Conservation (phyloP, 37 sponge, comb jelly and placozoan genomes). For the Tethya wilhelma region DNA sequence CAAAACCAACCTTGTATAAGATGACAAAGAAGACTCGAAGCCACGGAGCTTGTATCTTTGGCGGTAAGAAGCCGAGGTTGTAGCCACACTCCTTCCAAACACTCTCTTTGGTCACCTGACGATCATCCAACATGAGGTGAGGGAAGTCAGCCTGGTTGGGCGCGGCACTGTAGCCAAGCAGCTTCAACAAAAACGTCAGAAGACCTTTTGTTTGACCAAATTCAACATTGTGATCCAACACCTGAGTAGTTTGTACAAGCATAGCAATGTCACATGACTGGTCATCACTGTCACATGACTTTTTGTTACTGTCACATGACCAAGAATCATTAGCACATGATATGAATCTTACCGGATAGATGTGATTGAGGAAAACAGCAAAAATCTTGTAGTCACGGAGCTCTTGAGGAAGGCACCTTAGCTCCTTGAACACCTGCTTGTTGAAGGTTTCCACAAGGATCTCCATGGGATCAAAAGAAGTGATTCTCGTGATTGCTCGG, state of each 20-base stretch:
- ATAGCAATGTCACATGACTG: slow-evolving; percentile 4
- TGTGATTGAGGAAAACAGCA: slow-evolving; percentile 38
- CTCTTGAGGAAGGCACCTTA: slow-evolving; percentile 6
- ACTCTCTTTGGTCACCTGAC: neutral
- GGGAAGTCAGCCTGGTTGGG: slow-evolving; percentile 8
- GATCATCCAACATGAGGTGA: slow-evolving; percentile 2
- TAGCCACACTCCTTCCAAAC: neutral
- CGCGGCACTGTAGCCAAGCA: slow-evolving; percentile 33
- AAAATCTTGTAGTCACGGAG: slow-evolving; percentile 8
- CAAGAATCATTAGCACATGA: neutral
- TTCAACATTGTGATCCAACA: slow-evolving; percentile 43
- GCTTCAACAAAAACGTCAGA: slow-evolving; percentile 15
- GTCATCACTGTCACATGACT: neutral
- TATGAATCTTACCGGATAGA: slow-evolving; percentile 8
- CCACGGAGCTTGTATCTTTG: slow-evolving; percentile 49
- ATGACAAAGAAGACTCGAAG: slow-evolving; percentile 71
- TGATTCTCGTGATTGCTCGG: neutral
- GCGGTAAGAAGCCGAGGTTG: slow-evolving; percentile 19
- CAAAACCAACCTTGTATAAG: slow-evolving; percentile 63
- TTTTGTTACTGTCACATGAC: neutral
- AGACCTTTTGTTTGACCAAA: slow-evolving; percentile 35
- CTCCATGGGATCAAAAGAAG: too few relatives aligned
- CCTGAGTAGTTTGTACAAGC: neutral
- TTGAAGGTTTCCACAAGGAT: neutral
- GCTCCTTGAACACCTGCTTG: neutral